Conservation (phyloP, 2,113 vertebrate genomes). For the Pseudonaja textilis region DNA sequence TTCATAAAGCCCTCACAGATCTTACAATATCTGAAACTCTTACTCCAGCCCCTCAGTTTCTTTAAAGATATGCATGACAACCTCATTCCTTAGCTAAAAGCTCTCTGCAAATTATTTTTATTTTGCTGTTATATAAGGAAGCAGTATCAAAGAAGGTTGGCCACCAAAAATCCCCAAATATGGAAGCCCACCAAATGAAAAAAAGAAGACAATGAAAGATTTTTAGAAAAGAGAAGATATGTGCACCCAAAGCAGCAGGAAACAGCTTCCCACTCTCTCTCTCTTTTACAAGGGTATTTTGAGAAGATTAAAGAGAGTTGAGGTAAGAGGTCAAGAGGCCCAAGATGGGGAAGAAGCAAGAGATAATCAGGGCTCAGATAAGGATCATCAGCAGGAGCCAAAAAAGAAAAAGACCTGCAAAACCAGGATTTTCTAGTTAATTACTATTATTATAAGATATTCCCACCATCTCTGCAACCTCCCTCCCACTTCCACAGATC, state of each 20-base stretch:
- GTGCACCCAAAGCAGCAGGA: not conserved
- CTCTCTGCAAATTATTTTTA: not conserved
- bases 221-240: constrained; percentile 1
- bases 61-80: not conserved
- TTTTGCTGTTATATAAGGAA: not conserved
- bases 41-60: not conserved
- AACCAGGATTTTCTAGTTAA: not conserved
- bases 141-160: not conserved
- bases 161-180: not conserved
- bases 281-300: not conserved
- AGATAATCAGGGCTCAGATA: constrained; percentile 34
- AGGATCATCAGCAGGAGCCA: constrained; percentile 37
- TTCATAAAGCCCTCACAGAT: not conserved
- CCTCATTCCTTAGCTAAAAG: not conserved
- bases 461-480: not conserved
- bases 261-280: not conserved
- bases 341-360: constrained; percentile 28
- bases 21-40: not conserved
- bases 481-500: not conserved
- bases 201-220: not conserved
- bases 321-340: constrained; percentile 29
- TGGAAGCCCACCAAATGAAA: not conserved
- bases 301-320: constrained; percentile 24
- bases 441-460: not conserved
- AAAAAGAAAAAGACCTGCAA: not conserved